Evolutionary conservation across 2,888 invertebrate genomes (phyloP).

Genomic region (Cantharis lateralis): DNA sequence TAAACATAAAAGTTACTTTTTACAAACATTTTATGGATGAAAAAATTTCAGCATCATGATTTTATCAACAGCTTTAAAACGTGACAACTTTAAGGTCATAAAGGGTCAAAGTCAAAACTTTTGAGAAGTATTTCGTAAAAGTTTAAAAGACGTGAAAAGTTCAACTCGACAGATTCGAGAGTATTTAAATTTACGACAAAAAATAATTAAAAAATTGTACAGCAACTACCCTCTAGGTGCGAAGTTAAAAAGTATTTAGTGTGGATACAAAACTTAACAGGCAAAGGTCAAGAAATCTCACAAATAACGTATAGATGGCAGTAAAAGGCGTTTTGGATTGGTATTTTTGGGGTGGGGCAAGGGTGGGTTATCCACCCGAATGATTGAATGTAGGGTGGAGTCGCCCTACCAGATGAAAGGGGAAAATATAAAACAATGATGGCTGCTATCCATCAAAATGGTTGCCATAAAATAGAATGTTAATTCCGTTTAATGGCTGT

Average conservation of each 20-base stretch:
- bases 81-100: neutral
- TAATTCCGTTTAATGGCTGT: slow-evolving; percentile 29
- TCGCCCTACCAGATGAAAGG: slow-evolving; percentile 46
- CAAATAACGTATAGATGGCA: slow-evolving; percentile 57
- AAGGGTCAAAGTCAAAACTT: neutral
- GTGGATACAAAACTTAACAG: slow-evolving; percentile 43
- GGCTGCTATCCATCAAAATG: slow-evolving; percentile 66
- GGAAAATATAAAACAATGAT: slow-evolving; percentile 61
- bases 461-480: slow-evolving; percentile 49
- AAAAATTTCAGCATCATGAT: neutral
- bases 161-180: neutral
- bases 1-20: slow-evolving; percentile 17
- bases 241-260: slow-evolving; percentile 55
- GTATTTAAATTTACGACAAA: neutral
- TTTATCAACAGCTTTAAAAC: neutral
- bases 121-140: neutral
- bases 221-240: slow-evolving; percentile 52
- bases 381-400: slow-evolving; percentile 68
- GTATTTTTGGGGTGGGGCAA: slow-evolving; percentile 46
- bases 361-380: slow-evolving; percentile 56
- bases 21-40: neutral
- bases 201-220: slow-evolving; percentile 18
- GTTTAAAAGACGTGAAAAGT: neutral
- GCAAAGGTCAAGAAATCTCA: slow-evolving; percentile 54
- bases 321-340: slow-evolving; percentile 47